These are phyloP conservation scores for human DNA, from an alignment of 2,113 vertebrate species.

Conservation along the genomic window DNA sequence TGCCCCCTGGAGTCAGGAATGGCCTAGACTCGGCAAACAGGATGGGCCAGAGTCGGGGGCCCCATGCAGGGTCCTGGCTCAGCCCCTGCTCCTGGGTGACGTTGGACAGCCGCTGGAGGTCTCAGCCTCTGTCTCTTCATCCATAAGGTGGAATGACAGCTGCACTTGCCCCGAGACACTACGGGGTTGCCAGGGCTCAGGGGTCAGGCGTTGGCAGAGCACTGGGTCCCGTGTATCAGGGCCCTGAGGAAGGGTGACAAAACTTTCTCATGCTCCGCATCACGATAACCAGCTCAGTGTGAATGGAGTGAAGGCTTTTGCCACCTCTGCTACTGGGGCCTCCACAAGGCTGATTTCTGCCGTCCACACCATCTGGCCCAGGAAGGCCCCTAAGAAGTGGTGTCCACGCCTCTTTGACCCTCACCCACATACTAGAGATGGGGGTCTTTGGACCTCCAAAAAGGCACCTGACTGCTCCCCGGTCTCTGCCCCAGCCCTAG, in stretches of 20 bases:
- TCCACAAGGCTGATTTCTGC: too few species aligned
- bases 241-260: background rate
- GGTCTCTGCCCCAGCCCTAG: too few species aligned
- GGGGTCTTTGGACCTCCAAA: rapidly evolving
- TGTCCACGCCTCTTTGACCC: rapidly evolving
- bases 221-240: rapidly evolving
- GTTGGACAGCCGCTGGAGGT: background rate
- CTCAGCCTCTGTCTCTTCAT: background rate
- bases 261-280: too few species aligned
- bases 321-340: rapidly evolving
- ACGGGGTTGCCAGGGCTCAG: rapidly evolving
- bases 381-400: background rate
- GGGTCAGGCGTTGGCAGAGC: background rate
- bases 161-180: rapidly evolving
- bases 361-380: background rate
- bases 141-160: rapidly evolving
- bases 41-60: rapidly evolving
- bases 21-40: too few species aligned
- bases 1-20: too few species aligned
- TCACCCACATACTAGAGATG: rapidly evolving
- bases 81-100: background rate
- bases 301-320: rapidly evolving
- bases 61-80: background rate
- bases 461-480: too few species aligned
- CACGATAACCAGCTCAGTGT: too few species aligned